Base-by-base conservation (phyloP, 2,797 vertebrate species). In the Petrocephalus schoutedeni region DNA sequence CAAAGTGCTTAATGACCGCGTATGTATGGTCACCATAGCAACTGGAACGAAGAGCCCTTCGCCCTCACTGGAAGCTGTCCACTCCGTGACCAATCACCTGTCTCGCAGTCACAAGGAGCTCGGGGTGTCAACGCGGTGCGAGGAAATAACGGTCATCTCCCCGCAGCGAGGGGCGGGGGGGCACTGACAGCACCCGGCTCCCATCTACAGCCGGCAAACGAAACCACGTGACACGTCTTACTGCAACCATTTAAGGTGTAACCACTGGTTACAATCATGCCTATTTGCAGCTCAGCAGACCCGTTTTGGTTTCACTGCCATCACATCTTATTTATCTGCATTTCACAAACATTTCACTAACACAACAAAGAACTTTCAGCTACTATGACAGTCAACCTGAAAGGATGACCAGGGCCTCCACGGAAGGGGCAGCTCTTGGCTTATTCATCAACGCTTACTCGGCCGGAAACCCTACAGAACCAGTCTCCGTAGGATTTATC, bases 71-170 rank as follows among this genome's bases (percentile, higher is more conserved):
- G 91, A 93, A 93, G 93, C 90, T 87, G 90, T 91, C 91, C 92
- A 88, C 90, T 90, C 88, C 58, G 91, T 92, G 92, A 94, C 93
- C 94, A 93, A 93, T 92, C 90, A 90, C 89, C 90, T 90, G 89
- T 88, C 86, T 88, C 85, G 86, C 86, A 85, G 91, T 87, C 87
- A 85, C 57, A 53, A 89, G 82, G 91, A 86, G 74, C 90, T 61
- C 89, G 89, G 91, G 93, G 91, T 90, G 41, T 21, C 89, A 87
- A 89, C 67, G 88, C 91, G 0, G 93, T 89, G 89, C 92, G 88
- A 92, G 89, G 91, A 91, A 93, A 92, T 93, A 91, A 91, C 92
- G 93, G 93, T 93, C 94, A 94, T 93, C 92, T 92, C 93, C 89
- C 90, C 3, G 41, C 41, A 4, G 41, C 41, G 41, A 4, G 41